Conservation (phyloP, 1,140 invertebrate genomes). For the Bombus consobrinus region DNA sequence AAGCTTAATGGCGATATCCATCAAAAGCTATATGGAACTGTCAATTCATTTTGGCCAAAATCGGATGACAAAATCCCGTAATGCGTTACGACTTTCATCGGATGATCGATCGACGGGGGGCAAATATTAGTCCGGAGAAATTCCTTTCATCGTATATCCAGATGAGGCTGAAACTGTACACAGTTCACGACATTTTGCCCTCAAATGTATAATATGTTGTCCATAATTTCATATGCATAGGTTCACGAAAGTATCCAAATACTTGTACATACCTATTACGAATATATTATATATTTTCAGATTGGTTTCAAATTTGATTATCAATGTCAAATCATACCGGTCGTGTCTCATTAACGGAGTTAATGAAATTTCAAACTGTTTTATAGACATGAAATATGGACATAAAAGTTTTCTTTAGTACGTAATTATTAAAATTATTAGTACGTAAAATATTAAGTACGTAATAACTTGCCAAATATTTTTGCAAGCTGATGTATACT, state of each 20-base stretch:
- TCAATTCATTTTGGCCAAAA: constrained; percentile 11
- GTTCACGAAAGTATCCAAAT: not conserved
- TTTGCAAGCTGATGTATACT: not conserved
- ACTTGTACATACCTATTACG: not conserved
- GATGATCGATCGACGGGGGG: constrained; percentile 20
- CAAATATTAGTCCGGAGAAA: constrained; percentile 19
- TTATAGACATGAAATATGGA: too few relatives aligned
- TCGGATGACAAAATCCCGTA: not conserved
- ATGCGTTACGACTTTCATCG: not conserved
- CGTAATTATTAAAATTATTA: too few relatives aligned
- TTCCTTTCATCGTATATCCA: not conserved
- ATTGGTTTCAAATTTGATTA: too few relatives aligned
- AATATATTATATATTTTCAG: not conserved
- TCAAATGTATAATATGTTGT: not conserved
- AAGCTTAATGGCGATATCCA: constrained; percentile 35
- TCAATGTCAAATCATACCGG: too few relatives aligned
- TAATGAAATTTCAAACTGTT: too few relatives aligned
- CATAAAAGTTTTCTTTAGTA: too few relatives aligned
- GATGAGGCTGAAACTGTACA: not conserved
- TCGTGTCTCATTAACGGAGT: too few relatives aligned
- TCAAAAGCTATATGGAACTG: not conserved
- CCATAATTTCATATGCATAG: not conserved
- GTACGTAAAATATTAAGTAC: too few relatives aligned
- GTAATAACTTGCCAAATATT: not conserved
- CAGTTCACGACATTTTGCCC: too few relatives aligned